phyloP scores from a whole-genome alignment of 1,140 invertebrate species.

The Drosophila erecta region DNA sequence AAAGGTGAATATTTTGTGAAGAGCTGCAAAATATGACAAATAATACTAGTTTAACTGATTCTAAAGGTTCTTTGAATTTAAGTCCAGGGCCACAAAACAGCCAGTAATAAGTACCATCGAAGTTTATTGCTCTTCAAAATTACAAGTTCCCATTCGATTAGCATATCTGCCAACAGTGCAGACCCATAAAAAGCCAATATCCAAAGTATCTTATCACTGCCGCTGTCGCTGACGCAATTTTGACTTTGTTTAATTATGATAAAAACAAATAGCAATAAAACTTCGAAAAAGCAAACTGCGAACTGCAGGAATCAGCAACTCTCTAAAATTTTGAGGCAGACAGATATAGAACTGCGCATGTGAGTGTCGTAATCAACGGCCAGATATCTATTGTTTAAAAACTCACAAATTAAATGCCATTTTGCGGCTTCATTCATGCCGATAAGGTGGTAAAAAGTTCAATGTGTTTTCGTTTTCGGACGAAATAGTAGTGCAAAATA shows the following conservation, averaged over 20 bases:
- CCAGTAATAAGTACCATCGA: too few species aligned
- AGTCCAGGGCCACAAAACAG: too few species aligned
- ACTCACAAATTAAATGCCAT: conserved; percentile 77
- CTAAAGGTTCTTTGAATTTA: too few species aligned
- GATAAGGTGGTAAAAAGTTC: conserved; percentile 72
- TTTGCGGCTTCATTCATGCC: conserved; percentile 77
- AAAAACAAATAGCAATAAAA: conserved; percentile 68
- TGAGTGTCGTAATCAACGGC: conserved; percentile 39
- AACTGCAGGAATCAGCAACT: conserved; percentile 52
- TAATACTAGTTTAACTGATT: too few species aligned
- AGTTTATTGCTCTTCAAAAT: not conserved
- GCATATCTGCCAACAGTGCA: conserved; percentile 28
- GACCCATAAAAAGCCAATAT: conserved; percentile 4
- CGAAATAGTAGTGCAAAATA: conserved; percentile 31
- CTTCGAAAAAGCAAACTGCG: conserved; percentile 29
- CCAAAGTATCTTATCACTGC: conserved; percentile 48
- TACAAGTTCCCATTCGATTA: conserved; percentile 11
- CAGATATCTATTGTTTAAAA: conserved; percentile 74
- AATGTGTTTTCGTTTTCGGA: conserved; percentile 67
- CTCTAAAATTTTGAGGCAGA: conserved; percentile 55
- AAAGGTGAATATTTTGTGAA: not conserved
- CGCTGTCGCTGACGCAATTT: conserved; percentile 58
- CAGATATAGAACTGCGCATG: conserved; percentile 31
- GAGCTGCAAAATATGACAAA: not conserved
- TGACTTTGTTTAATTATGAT: conserved; percentile 75